Conservation (phyloP, 2,113 vertebrate genomes). For the Pitta sordida region DNA sequence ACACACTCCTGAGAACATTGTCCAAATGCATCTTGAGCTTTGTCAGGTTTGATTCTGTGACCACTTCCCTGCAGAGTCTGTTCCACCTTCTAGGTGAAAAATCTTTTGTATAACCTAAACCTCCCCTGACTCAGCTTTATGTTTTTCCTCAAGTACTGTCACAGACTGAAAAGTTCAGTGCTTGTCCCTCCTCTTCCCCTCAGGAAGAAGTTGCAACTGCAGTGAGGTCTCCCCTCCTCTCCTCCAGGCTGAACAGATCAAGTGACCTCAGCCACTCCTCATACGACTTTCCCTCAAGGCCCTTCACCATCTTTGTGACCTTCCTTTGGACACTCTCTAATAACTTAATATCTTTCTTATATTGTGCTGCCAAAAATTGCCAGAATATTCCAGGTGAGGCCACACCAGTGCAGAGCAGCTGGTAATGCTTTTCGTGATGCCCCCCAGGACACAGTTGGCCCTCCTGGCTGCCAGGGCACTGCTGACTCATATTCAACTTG, state of each 20-base stretch:
- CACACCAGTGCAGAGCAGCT: not conserved
- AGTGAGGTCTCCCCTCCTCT: not conserved
- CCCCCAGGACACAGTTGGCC: rapidly evolving
- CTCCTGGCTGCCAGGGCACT: not conserved
- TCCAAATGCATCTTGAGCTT: not conserved
- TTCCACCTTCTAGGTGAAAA: not conserved
- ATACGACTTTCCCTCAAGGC: rapidly evolving
- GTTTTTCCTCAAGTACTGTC: not conserved
- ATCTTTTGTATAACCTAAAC: not conserved
- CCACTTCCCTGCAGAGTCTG: not conserved
- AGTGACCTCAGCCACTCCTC: not conserved
- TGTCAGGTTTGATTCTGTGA: not conserved
- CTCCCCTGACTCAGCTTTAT: not conserved
- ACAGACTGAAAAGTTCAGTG: not conserved
- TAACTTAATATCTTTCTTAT: rapidly evolving
- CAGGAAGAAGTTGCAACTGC: rapidly evolving
- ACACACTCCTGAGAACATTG: not conserved
- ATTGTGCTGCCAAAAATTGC: rapidly evolving
- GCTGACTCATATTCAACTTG: not conserved
- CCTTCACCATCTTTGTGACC: rapidly evolving
- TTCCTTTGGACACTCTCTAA: rapidly evolving
- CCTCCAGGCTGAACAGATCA: not conserved
- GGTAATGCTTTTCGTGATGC: not conserved
- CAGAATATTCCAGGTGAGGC: not conserved
- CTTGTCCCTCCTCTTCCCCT: not conserved